A percentile compares a stretch with the other conserved stretches of the same genome.
Conservation (phyloP, 2,797 vertebrate species). For the Alcedo quadribrachys region DNA sequence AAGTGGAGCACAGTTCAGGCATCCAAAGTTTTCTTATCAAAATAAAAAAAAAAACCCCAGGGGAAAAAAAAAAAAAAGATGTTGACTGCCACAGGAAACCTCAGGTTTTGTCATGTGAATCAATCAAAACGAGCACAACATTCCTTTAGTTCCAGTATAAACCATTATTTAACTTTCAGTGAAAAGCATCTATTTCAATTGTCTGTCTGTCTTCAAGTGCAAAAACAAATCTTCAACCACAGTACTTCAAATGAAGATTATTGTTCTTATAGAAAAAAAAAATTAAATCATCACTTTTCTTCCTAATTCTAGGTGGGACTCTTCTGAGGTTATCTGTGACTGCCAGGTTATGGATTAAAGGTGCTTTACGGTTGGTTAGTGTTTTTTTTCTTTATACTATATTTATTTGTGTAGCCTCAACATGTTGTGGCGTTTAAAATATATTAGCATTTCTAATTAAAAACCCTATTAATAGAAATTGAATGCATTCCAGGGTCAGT, state of each 20-base stretch:
- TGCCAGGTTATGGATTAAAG: neutral
- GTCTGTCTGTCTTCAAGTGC: neutral
- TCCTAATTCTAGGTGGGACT: neutral
- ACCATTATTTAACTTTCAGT: neutral
- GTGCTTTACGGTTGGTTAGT: neutral
- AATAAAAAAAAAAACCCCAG: neutral
- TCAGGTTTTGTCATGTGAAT: neutral
- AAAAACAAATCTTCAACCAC: neutral
- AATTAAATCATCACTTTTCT: neutral
- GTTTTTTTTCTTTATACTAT: accelerated
- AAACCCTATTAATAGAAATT: accelerated
- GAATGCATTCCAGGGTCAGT: neutral
- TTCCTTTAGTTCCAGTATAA: neutral
- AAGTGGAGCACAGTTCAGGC: neutral
- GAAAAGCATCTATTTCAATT: neutral
- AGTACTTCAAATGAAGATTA: neutral
- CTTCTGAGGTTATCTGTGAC: neutral
- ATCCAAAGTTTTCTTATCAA: neutral
- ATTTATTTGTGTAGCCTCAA: neutral
- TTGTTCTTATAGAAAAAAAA: neutral
- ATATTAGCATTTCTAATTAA: neutral
- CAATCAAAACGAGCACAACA: neutral
- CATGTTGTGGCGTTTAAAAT: neutral
- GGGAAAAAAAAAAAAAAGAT: neutral
- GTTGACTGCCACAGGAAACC: neutral